Evolutionary conservation across 92 coral and sea anemone species (phyloP), one percentile per base, ranked within the genome.

Genomic region (Porites divaricata): DNA sequence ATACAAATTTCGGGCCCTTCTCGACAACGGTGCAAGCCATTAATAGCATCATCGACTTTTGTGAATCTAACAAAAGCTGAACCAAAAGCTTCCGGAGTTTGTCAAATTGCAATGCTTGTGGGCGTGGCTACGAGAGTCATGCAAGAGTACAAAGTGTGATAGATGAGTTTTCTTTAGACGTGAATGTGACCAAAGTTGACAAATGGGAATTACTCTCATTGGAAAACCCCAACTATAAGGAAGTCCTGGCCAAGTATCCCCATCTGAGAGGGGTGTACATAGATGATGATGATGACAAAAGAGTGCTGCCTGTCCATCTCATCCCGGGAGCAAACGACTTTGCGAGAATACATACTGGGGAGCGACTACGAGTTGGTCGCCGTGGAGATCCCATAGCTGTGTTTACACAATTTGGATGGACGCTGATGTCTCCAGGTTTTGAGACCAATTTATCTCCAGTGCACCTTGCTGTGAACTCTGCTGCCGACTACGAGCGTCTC

Each of bases 21-120:
- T 91, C 71, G 97, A 91, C 88, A 88, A 75, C 78, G 93, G 93
- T 71, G 92, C 93, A 56, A 89, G 95, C 87, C 95, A 80, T 91
- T 64, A 62, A 80, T 67, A 88, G 92, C 87, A 8, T 94, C 95
- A 19, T 90, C 94, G 1, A 90, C 92, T n/a, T 81, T 78, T 6
- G 70, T 89, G 50, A 86, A 81, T 21, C 79, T 91, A 56, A 85
- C 77, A 6, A 86, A 91, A 71, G 93, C 93, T 61, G 78, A 88
- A 58, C 90, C 80, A 12, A 83, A 83, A 70, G 73, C 91, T 72
- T 45, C 85, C 19, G 72, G 86, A 49, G 51, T 91, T 12, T 81
- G 90, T 19, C 90, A 91, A 68, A 91, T 88, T 52, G 93, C 94
- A 8, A 91, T 91, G 93, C 87, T 83, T 26, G 82, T 87, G 59